phyloP scores from a whole-genome alignment of 1,140 invertebrate species.

The Drosophila parvula region DNA sequence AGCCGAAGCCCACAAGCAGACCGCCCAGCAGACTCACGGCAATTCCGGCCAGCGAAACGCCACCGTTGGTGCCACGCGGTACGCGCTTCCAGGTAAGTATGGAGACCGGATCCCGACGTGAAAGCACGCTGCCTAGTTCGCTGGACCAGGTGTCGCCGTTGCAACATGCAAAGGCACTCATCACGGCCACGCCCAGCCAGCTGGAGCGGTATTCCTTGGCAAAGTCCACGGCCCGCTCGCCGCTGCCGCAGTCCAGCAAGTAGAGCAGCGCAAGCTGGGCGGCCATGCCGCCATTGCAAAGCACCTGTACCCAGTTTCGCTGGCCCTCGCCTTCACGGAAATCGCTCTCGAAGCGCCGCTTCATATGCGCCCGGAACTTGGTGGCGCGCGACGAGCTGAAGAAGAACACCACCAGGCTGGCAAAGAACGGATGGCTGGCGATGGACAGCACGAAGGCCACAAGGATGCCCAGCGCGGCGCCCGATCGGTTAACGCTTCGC shows the following conservation, averaged over 20 bases:
- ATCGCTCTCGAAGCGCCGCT: constrained; percentile 90
- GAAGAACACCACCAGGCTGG: constrained; percentile 91
- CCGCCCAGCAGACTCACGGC: constrained; percentile 91
- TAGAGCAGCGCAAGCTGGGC: constrained; percentile 91
- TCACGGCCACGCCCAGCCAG: constrained; percentile 91
- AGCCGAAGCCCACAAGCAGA: constrained; percentile 89
- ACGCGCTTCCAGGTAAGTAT: constrained; percentile 91
- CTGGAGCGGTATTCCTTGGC: constrained; percentile 90
- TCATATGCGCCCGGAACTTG: constrained; percentile 89
- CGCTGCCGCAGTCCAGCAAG: constrained; percentile 91
- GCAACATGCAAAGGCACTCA: constrained; percentile 92
- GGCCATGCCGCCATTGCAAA: constrained; percentile 95
- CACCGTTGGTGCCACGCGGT: constrained; percentile 94
- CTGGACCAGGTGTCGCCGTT: constrained; percentile 97
- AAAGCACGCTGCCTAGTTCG: constrained; percentile 92
- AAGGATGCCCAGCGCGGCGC: constrained; percentile 89
- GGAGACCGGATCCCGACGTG: constrained; percentile 88
- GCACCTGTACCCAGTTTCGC: constrained; percentile 95
- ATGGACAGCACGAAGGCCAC: constrained; percentile 93
- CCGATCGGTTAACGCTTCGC: constrained; percentile 88
- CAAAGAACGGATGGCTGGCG: constrained; percentile 91
- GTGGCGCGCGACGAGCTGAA: constrained; percentile 92
- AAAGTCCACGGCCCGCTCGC: constrained; percentile 93
- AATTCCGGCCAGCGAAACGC: constrained; percentile 89
- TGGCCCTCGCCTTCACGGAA: constrained; percentile 92